Conservation (phyloP, 2,113 vertebrate species). For the Gobiocypris rarus region DNA sequence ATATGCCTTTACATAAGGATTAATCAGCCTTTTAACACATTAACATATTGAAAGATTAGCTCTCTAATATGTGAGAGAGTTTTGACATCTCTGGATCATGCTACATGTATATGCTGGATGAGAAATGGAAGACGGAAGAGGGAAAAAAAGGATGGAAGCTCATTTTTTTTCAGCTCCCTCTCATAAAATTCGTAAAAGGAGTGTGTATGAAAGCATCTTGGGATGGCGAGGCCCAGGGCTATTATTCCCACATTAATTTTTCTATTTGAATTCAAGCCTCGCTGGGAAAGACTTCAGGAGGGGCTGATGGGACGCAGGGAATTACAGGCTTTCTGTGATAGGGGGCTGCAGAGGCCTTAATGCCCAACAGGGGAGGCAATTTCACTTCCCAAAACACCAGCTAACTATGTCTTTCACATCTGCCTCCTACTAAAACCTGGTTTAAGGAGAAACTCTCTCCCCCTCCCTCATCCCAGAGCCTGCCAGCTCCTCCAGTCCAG, state of each 20-base stretch:
- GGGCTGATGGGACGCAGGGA: constrained; percentile 51
- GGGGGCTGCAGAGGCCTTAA: constrained; percentile 63
- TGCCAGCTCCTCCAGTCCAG: background rate
- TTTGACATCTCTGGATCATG: background rate
- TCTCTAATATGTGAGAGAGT: background rate
- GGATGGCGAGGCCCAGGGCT: constrained; percentile 71
- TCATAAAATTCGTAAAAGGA: constrained; percentile 61
- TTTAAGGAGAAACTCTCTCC: constrained; percentile 7
- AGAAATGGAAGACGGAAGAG: background rate
- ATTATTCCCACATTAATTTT: constrained; percentile 84
- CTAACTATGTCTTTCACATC: constrained; percentile 56
- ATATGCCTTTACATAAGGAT: background rate
- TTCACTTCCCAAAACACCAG: constrained; percentile 67
- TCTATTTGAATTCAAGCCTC: constrained; percentile 83
- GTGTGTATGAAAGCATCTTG: constrained; percentile 62
- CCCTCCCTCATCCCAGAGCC: constrained; percentile 1
- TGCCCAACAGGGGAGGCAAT: constrained; percentile 77
- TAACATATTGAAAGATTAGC: background rate
- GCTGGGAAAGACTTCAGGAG: constrained; percentile 50
- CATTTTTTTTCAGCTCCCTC: constrained; percentile 51
- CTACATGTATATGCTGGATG: background rate
- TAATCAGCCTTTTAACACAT: background rate
- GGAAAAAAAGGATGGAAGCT: background rate
- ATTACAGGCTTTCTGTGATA: constrained; percentile 35
- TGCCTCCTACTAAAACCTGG: constrained; percentile 30